These are phyloP conservation scores for Popillia japonica DNA, from an alignment of 1,140 invertebrate species.

Conservation along the genomic window DNA sequence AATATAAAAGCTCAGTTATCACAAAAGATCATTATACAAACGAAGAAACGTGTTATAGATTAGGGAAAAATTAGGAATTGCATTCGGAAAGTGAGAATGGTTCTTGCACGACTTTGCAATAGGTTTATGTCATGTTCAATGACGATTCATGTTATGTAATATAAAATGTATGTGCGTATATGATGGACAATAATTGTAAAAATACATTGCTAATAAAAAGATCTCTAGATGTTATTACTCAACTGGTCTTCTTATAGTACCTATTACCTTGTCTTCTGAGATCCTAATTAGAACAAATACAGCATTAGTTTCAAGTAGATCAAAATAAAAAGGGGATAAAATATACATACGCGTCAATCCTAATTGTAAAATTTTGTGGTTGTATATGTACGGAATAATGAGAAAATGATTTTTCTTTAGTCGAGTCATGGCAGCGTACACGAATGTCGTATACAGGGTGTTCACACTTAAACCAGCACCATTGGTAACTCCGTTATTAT, in stretches of 20 bases:
- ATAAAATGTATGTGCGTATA: constrained; percentile 19
- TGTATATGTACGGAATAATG: no score
- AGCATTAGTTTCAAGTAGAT: no score
- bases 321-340: no score
- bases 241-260: not conserved
- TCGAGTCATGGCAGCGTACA: no score
- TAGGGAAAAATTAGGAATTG: not conserved
- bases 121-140: not conserved
- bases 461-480: no score
- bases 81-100: not conserved
- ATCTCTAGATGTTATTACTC: not conserved
- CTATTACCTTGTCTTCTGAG: no score
- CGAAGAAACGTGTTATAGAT: not conserved
- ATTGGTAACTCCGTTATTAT: no score
- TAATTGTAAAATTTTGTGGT: no score
- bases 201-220: constrained; percentile 12
- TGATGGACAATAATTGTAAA: constrained; percentile 19
- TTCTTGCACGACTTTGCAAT: constrained; percentile 14
- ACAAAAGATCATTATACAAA: not conserved
- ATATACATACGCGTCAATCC: no score
- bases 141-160: constrained; percentile 15
- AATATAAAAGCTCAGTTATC: not conserved
- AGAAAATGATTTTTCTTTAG: no score
- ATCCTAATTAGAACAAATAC: no score
- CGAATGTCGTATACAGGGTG: no score